phyloP scores from a whole-genome alignment of 1,140 invertebrate genomes.

The Zaprionus taronus region DNA sequence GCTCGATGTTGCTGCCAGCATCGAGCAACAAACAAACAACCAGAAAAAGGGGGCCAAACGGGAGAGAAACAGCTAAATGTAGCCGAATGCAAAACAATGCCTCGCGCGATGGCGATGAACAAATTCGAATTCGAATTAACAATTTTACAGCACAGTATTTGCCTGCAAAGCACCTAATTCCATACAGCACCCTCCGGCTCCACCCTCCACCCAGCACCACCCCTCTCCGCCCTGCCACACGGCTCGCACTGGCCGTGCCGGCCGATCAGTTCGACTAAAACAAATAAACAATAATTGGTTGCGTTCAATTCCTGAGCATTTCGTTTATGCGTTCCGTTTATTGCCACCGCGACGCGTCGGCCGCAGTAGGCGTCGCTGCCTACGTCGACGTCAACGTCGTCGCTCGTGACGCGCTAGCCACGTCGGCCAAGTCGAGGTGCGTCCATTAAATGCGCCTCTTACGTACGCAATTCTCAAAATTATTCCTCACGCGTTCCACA shows the following conservation, averaged over 20 bases:
- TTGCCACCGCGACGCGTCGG: constrained; percentile 26
- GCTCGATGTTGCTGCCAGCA: constrained; percentile 1
- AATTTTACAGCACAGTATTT: constrained; percentile 47
- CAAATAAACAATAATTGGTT: constrained; percentile 76
- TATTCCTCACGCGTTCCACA: constrained; percentile 52
- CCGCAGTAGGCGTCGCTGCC: neutral
- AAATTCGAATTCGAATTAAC: constrained; percentile 41
- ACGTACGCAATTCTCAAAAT: constrained; percentile 60
- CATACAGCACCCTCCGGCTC: neutral
- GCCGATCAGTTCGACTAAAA: constrained; percentile 36
- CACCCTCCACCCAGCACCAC: neutral
- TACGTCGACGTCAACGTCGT: constrained; percentile 16
- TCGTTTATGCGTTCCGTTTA: constrained; percentile 50
- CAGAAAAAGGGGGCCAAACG: neutral
- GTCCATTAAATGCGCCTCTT: constrained; percentile 57
- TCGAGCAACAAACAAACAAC: constrained; percentile 21
- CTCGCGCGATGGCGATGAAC: constrained; percentile 15
- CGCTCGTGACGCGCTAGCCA: constrained; percentile 16
- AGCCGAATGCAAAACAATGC: constrained; percentile 52
- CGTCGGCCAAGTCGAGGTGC: constrained; percentile 20
- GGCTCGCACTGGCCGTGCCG: neutral
- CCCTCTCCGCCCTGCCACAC: neutral
- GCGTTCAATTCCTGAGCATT: constrained; percentile 57
- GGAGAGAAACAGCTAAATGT: constrained; percentile 24
- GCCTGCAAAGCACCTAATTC: constrained; percentile 48